Evolutionary conservation across 2,113 vertebrate species (phyloP).

Genomic region (Chascanopsetta lugubris): DNA sequence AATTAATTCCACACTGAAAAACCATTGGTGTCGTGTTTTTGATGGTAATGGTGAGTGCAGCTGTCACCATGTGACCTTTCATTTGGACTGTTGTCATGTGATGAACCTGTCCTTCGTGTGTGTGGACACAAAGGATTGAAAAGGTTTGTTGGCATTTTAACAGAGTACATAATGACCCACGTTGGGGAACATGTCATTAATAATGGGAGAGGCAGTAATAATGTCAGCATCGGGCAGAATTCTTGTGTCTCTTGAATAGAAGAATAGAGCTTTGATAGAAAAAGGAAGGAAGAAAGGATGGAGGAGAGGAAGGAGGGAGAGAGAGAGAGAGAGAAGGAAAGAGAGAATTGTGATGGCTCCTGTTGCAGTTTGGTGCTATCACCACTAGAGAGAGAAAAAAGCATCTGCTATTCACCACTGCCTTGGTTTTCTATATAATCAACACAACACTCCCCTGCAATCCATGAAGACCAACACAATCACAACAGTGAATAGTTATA

Average conservation of each 20-base stretch:
- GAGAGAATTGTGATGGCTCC: too few species aligned
- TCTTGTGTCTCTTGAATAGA: background rate
- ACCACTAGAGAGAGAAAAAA: slow-evolving; percentile 26
- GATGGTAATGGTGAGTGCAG: background rate
- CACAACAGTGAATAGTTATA: too few species aligned
- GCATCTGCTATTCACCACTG: background rate
- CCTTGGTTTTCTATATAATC: background rate
- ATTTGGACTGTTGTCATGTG: too few species aligned
- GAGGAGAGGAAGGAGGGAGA: too few species aligned
- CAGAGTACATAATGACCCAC: background rate
- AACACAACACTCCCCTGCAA: background rate
- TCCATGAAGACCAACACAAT: too few species aligned
- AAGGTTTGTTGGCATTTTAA: too few species aligned
- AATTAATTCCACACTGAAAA: background rate
- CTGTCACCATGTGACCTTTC: too few species aligned
- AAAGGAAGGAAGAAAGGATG: background rate
- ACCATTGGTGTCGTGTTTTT: background rate
- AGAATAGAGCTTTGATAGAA: too few species aligned
- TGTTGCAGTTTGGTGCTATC: slow-evolving; percentile 6
- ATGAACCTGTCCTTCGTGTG: too few species aligned
- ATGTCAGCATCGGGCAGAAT: background rate
- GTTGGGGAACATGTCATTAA: background rate
- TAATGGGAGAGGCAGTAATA: slow-evolving; percentile 9
- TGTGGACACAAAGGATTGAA: too few species aligned
- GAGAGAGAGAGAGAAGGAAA: too few species aligned